Evolutionary conservation across 2,888 invertebrate species (phyloP).

Genomic region (Pammene fasciana): DNA sequence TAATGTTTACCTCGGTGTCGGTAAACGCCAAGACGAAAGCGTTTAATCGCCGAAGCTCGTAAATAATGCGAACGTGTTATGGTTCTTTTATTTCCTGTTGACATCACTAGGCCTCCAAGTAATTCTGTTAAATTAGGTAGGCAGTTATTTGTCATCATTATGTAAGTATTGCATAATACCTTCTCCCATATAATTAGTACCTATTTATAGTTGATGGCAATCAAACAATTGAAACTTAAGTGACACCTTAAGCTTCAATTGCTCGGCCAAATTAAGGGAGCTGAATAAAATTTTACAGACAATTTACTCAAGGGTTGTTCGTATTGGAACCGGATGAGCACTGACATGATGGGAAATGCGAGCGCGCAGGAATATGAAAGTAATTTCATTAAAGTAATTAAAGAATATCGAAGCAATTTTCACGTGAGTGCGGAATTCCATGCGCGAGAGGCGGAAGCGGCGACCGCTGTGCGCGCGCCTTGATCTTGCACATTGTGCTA

Average conservation of each 20-base stretch:
- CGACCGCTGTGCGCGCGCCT: slow-evolving; percentile 62
- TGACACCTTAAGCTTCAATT: slow-evolving; percentile 28
- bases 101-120: background rate
- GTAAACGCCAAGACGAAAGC: slow-evolving; percentile 14
- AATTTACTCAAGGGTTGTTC: slow-evolving; percentile 5
- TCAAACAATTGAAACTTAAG: too few species aligned
- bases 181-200: slow-evolving; percentile 15
- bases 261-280: slow-evolving; percentile 29
- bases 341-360: slow-evolving; percentile 47
- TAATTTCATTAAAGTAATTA: slow-evolving; percentile 47
- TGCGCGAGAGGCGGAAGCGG: slow-evolving; percentile 73
- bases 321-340: slow-evolving; percentile 9
- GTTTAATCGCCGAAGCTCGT: slow-evolving; percentile 8
- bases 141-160: slow-evolving; percentile 10
- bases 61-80: slow-evolving; percentile 11
- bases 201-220: slow-evolving; percentile 32
- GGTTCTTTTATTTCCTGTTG: slow-evolving; percentile 2
- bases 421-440: slow-evolving; percentile 60
- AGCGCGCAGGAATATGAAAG: slow-evolving; percentile 47
- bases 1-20: slow-evolving; percentile 11
- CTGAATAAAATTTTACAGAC: slow-evolving; percentile 13
- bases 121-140: background rate
- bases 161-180: slow-evolving; percentile 19
- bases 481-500: slow-evolving; percentile 67
- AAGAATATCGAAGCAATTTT: slow-evolving; percentile 55